These are phyloP conservation scores for Chymomyza procnemis DNA, from an alignment of 2,888 invertebrate genomes.

Conservation along the genomic window DNA sequence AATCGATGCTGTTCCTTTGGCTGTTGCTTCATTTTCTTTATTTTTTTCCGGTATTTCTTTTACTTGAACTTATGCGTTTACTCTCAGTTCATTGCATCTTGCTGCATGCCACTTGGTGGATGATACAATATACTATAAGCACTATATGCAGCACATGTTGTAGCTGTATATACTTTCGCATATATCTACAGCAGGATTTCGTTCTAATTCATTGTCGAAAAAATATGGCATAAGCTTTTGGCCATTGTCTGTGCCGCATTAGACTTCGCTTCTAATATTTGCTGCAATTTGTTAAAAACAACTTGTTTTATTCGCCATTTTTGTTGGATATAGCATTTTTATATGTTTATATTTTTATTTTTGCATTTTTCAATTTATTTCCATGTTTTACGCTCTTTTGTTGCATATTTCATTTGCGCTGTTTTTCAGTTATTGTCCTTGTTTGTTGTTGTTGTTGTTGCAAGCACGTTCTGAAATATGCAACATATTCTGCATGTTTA, in stretches of 20 bases:
- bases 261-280: conserved; percentile 68
- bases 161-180: not conserved
- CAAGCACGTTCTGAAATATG: conserved; percentile 60
- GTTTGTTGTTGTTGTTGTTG: conserved; percentile 37
- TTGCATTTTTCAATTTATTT: conserved; percentile 63
- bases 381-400: conserved; percentile 63
- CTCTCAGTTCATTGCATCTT: conserved; percentile 54
- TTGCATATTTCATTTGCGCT: conserved; percentile 68
- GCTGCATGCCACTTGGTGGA: not conserved
- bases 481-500: conserved; percentile 67
- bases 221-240: conserved; percentile 25
- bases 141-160: too few species aligned
- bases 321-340: not conserved
- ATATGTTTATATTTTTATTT: conserved; percentile 50
- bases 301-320: conserved; percentile 25
- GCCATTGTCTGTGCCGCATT: conserved; percentile 47
- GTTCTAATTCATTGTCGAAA: conserved; percentile 65
- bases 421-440: conserved; percentile 38
- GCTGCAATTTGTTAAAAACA: conserved; percentile 67
- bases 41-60: conserved; percentile 14
- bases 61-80: conserved; percentile 23
- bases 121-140: not conserved
- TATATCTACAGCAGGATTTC: conserved; percentile 49
- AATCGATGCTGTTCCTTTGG: conserved; percentile 42
- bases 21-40: conserved; percentile 21